Base-by-base conservation (phyloP, 2,797 vertebrate species). In the Diceros bicornis region DNA sequence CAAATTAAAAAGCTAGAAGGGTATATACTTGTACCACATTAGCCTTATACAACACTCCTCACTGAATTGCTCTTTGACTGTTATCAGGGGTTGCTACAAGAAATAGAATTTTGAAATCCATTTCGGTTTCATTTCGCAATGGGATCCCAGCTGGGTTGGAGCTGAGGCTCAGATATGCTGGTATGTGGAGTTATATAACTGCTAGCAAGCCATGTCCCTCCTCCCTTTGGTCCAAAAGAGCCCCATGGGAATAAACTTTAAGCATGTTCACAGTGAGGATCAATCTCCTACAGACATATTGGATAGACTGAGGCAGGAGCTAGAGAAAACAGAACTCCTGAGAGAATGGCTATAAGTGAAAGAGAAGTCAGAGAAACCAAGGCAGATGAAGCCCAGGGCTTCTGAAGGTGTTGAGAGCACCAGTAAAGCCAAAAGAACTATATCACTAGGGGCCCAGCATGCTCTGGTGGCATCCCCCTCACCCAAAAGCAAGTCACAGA, bases 31-130 rank as follows among this genome's bases (percentile, higher is more conserved):
- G 52, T 59, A 10, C 32, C 17, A 61, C 55, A 61, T 82, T 62
- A 83, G 8, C 44, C 8, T 79, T n/a, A 59, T 20, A 77, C 79
- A 92, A 78, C 6, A 92, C 34, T 55, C 55, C 44, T 83, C 6
- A 2, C 13, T 34, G 29, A 94, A 64, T n/a, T 61, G 50, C 14
- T 91, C 66, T 92, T 94, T 61, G 41, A 77, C 41, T 86, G n/a
- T 93, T 91, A 84, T 44, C 29, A 79, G 75, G 93, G 10, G 23
- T 83, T 87, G 59, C 83, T 62, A 79, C 0, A 89, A 71, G 71
- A 92, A 94, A 92, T 7, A 57, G 41, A 94, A 79, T 82, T 90
- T 37, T 69, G 44, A 97, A 96, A 88, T 61, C 23, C 50, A 78
- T 6, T n/a, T 92, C 55, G 71, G 62, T 32, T 72, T 95, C 17